Evolutionary conservation across 2,113 vertebrate genomes (phyloP).

Genomic region (Melanerpes formicivorus): DNA sequence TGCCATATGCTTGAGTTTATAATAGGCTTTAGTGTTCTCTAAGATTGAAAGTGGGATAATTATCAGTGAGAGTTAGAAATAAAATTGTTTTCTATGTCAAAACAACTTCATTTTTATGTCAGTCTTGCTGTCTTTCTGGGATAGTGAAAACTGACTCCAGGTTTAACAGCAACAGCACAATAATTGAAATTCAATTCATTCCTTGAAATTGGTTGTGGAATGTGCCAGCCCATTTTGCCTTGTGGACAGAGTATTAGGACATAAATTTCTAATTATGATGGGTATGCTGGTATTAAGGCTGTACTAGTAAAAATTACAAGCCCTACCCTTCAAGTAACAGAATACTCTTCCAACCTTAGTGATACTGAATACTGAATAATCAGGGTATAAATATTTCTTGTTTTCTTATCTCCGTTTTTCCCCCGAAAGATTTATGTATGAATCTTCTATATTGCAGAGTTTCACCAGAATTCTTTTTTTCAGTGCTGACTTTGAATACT

Average conservation of each 20-base stretch:
- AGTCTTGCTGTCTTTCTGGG: not conserved
- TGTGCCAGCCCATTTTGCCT: not conserved
- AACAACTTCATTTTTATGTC: slow-evolving; percentile 22
- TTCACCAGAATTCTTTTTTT: not conserved
- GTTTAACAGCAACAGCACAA: not conserved
- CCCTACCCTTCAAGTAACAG: not conserved
- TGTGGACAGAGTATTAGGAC: not conserved
- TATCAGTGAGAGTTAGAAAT: slow-evolving; percentile 7
- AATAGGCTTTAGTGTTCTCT: slow-evolving; percentile 32
- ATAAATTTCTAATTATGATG: not conserved
- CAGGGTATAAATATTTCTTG: not conserved
- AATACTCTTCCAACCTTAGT: not conserved
- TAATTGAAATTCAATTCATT: not conserved
- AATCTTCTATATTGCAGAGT: not conserved
- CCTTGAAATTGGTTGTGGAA: not conserved
- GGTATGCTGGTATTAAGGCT: not conserved
- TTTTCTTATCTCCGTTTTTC: not conserved
- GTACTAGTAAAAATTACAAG: not conserved
- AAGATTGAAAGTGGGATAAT: slow-evolving; percentile 23
- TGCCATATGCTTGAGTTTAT: slow-evolving; percentile 4
- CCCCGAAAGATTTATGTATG: not conserved
- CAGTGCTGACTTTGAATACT: not conserved
- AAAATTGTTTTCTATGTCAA: slow-evolving; percentile 30
- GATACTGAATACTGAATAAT: not conserved
- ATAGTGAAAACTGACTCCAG: not conserved